These are phyloP conservation scores for Danio albolineatus DNA, from an alignment of 2,797 vertebrate species.

Conservation along the genomic window DNA sequence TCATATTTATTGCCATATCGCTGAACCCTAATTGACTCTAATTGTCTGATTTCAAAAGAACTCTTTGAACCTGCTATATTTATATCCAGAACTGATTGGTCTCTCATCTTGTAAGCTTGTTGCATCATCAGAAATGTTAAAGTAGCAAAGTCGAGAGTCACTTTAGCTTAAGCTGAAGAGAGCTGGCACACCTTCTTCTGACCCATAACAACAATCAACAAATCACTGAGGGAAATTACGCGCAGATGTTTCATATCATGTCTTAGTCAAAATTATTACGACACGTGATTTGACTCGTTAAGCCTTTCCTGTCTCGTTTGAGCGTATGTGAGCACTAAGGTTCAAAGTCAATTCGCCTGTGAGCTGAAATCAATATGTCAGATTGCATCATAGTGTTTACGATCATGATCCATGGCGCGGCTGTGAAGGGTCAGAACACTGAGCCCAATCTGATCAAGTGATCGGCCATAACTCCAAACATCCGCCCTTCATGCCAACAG, in stretches of 20 bases:
- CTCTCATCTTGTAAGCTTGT: slow-evolving; percentile 20
- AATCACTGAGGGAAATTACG: not conserved
- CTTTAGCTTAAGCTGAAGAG: not conserved
- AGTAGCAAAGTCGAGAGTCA: not conserved
- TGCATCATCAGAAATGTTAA: slow-evolving; percentile 29
- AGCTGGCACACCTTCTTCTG: slow-evolving; percentile 33
- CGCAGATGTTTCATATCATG: slow-evolving; percentile 29
- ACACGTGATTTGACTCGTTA: slow-evolving; percentile 4
- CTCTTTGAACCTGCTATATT: slow-evolving; percentile 21
- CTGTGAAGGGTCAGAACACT: slow-evolving; percentile 53
- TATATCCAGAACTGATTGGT: slow-evolving; percentile 22
- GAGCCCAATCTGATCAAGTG: slow-evolving; percentile 51
- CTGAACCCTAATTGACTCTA: not conserved
- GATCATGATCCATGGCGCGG: slow-evolving; percentile 46
- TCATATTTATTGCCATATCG: too few relatives aligned
- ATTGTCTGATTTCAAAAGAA: slow-evolving; percentile 21
- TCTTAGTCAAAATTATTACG: slow-evolving; percentile 23
- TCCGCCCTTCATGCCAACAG: not conserved
- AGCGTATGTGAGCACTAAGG: slow-evolving; percentile 6
- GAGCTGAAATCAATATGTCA: slow-evolving; percentile 62
- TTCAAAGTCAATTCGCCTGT: slow-evolving; percentile 42
- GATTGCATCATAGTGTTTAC: slow-evolving; percentile 54
- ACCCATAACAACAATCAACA: slow-evolving; percentile 7
- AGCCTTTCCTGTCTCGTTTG: slow-evolving; percentile 7
- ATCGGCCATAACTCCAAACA: slow-evolving; percentile 27